Conservation (phyloP, 2,113 vertebrate genomes). For the Cynocephalus volans region DNA sequence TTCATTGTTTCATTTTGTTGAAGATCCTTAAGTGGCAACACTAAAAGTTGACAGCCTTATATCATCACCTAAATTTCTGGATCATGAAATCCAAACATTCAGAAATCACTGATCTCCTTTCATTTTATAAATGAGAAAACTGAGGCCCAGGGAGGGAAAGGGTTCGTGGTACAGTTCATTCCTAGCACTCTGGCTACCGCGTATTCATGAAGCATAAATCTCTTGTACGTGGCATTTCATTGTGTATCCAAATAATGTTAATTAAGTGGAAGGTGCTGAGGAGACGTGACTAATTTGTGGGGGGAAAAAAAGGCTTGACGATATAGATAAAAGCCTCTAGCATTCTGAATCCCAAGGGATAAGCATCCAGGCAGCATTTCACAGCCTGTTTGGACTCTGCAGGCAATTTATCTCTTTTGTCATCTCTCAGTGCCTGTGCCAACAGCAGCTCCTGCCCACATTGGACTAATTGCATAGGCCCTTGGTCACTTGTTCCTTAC, state of each 20-base stretch:
- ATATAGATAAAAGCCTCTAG: conserved; percentile 50
- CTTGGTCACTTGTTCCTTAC: conserved; percentile 62
- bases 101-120: background rate
- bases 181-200: background rate
- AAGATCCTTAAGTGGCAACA: background rate
- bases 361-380: conserved; percentile 8
- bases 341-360: conserved; percentile 31
- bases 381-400: background rate
- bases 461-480: conserved; percentile 62
- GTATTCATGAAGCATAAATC: background rate
- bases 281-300: conserved; percentile 49
- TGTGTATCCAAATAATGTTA: conserved; percentile 44
- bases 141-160: background rate
- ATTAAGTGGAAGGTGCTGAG: conserved; percentile 38
- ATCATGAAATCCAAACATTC: background rate
- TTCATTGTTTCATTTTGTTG: background rate
- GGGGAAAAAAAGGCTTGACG: background rate
- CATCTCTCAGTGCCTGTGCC: conserved; percentile 20
- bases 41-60: background rate
- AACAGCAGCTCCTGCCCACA: conserved; percentile 50
- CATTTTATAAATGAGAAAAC: conserved; percentile 52
- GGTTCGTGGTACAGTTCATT: background rate
- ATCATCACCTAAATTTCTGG: background rate
- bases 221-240: background rate
- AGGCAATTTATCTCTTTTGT: conserved; percentile 51